Evolutionary conservation across 1,140 invertebrate genomes (phyloP).

Genomic region (Dreissena rostriformis): DNA sequence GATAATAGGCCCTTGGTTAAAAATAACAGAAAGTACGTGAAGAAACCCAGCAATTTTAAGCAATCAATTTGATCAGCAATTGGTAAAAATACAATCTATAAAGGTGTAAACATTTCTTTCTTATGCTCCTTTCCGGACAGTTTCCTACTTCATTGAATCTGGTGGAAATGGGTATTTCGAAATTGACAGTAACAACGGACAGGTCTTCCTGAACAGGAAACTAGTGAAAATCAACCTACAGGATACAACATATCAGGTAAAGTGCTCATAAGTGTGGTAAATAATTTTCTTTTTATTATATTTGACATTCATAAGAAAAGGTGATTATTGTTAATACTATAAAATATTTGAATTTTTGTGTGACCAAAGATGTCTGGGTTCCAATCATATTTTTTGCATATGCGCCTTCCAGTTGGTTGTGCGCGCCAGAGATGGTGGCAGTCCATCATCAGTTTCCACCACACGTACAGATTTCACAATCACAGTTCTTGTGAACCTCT

Average conservation of each 20-base stretch:
- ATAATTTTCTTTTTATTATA: constrained; percentile 20
- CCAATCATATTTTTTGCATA: no score
- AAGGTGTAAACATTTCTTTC: no score
- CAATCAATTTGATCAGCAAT: no score
- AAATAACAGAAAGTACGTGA: no score
- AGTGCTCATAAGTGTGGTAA: neutral
- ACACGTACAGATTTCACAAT: constrained; percentile 61
- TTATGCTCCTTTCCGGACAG: no score
- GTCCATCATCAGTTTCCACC: constrained; percentile 50
- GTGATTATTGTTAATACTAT: no score
- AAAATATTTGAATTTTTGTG: no score
- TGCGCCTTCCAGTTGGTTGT: constrained; percentile 45
- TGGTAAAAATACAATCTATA: no score
- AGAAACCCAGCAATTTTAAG: no score
- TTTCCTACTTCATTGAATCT: constrained; percentile 5
- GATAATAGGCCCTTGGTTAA: no score
- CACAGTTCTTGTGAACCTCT: constrained; percentile 62
- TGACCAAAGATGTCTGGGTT: no score
- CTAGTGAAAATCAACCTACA: neutral
- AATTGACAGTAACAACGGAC: constrained; percentile 11
- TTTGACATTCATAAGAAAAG: constrained; percentile 38
- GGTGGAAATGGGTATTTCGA: neutral
- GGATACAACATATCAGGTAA: constrained; percentile 12
- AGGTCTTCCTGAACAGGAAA: neutral
- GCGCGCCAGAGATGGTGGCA: constrained; percentile 56